Evolutionary conservation across 1,140 invertebrate species (phyloP), one percentile per base, ranked within the genome.

Genomic region (Drosophila pallidifrons): DNA sequence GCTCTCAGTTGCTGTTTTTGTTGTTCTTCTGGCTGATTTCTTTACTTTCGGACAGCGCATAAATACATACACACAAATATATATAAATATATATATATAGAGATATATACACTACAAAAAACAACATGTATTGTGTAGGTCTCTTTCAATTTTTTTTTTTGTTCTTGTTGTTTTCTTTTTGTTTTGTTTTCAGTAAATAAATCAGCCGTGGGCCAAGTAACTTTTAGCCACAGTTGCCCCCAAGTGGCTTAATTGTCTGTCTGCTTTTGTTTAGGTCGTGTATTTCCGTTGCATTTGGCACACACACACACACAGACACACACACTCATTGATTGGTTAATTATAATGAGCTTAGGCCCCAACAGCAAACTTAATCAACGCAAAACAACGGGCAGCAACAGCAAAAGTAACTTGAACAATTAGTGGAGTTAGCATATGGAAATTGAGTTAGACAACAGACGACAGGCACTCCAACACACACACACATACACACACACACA

Each of bases 111-210:
- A 13, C 15, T 32, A 20, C 45, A 43, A 11, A 11, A 45, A 47
- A n/a, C n/a, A 5, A 32, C 43, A 32, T 32, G 7, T 32, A 32
- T 32, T 55, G 66, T 55, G 52, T 52, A 52, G 57, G 64, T 52
- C 55, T 79, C 51, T 51, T 70, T 60, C 41, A 25, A 38, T 64
- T 47, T 54, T 28, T 52, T 55, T 46, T 61, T 58, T 76, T 61
- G 16, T 20, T 64, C 67, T 61, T 79, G 47, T 59, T 76, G 59
- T 76, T 54, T 35, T 60, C 57, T 70, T 75, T 82, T 82, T 38
- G 30, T 7, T 38, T 38, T 89, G 83, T 88, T 88, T 89, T 83
- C 70, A 88, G 83, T 88, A 89, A 88, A 88, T 88, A 88, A 88
- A 88, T 88, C 85, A 89, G 75, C 81, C 81, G 75, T 79, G 70